Evolutionary conservation across 1,140 invertebrate genomes (phyloP), one percentile per base, ranked within the genome.

Genomic region (Bradysia coprophila): DNA sequence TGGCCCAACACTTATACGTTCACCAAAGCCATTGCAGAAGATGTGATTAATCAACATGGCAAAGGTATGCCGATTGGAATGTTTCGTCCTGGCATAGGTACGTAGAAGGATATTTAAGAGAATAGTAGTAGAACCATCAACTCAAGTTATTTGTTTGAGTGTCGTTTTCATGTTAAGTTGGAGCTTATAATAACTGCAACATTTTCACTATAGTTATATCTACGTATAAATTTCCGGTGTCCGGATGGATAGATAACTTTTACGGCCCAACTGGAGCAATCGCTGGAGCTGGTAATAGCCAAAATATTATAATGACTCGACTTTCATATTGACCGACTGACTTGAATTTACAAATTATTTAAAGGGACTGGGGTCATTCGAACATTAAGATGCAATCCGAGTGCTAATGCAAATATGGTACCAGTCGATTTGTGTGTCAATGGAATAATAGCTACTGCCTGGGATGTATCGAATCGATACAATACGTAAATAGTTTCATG

Each of bases 341-440:
- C n/a, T n/a, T n/a, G n/a, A n/a, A n/a, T n/a, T n/a, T n/a, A n/a
- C n/a, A n/a, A n/a, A n/a, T n/a, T n/a, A n/a, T n/a, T n/a, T n/a
- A n/a, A n/a, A n/a, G n/a, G n/a, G n/a, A 68, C 79, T 42, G 87
- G 86, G 21, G 62, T 90, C 11, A 50, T 90, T 1, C 68, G 77
- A 21, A 73, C 74, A 1, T 56, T 90, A 45, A 68, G 78, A 40
- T 79, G 79, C 45, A 61, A 76, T 43, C 45, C 50, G 10, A 53
- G 68, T 1, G 68, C 71, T 33, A 66, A 71, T 8, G 81, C 86
- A 0, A 88, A 94, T 49, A 64, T 94, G 3, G 79, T 94, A 21
- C 90, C 90, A 0, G 87, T 85, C 0, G 90, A 94, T 64, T 72
- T 77, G 45, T 79, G 79, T 3, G 77, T 88, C n/a, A 88, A 87